Conservation (phyloP, 2,797 vertebrate species). For the Cyclopterus lumpus region DNA sequence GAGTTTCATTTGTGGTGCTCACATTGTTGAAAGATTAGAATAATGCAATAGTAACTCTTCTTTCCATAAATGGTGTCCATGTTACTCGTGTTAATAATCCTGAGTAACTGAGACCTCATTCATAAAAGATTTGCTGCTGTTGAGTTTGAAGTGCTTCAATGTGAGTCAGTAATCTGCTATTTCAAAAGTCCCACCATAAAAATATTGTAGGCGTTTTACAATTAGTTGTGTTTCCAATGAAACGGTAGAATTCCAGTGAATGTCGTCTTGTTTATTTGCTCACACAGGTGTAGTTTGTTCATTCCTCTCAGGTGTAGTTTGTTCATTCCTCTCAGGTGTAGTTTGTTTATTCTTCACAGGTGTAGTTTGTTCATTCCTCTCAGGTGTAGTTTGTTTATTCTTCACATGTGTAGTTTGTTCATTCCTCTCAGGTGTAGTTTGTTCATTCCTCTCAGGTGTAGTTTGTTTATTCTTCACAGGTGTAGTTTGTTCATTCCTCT, state of each 20-base stretch:
- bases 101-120: background rate
- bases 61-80: background rate
- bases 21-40: background rate
- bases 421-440: background rate
- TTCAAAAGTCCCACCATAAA: background rate
- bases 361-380: constrained; percentile 7
- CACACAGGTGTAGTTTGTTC: background rate
- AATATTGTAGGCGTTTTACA: background rate
- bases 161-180: background rate
- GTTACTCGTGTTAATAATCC: background rate
- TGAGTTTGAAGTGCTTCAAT: background rate
- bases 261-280: background rate
- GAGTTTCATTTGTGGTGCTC: no score
- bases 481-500: constrained; percentile 7
- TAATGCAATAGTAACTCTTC: background rate
- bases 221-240: background rate
- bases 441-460: constrained; percentile 17
- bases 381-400: no score
- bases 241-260: background rate
- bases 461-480: no score
- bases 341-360: no score
- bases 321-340: constrained; percentile 17
- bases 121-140: background rate
- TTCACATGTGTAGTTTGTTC: background rate
- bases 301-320: background rate